A percentile compares a stretch with the other conserved stretches of the same genome.
phyloP scores from a whole-genome alignment of 2,888 invertebrate genomes.

The Drosophila buzzatii region DNA sequence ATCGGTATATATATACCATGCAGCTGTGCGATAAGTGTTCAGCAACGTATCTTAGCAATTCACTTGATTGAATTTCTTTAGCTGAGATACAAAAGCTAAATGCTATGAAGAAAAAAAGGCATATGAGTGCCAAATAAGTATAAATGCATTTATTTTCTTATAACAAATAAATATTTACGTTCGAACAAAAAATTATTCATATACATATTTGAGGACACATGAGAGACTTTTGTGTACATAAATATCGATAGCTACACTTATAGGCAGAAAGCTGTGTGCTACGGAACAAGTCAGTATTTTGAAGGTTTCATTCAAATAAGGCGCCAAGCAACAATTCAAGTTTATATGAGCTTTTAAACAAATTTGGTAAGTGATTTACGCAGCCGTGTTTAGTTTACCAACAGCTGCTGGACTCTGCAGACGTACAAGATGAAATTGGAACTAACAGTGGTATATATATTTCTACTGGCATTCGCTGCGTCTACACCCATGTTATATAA shows the following conservation, averaged over 20 bases:
- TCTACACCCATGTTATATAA: slow-evolving; percentile 86
- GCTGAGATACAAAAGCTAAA: not conserved
- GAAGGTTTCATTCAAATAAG: slow-evolving; percentile 5
- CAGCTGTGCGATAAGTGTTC: slow-evolving; percentile 15
- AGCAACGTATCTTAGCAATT: not conserved
- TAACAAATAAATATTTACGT: not conserved
- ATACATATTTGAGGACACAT: not conserved
- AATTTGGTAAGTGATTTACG: not conserved
- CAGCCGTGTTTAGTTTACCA: slow-evolving; percentile 39
- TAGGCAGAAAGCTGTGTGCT: slow-evolving; percentile 18
- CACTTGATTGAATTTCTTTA: not conserved
- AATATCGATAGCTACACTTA: slow-evolving; percentile 10
- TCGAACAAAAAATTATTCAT: not conserved
- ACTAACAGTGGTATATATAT: slow-evolving; percentile 39
- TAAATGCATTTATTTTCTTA: no score
- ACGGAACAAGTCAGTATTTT: slow-evolving; percentile 30
- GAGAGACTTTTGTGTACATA: not conserved
- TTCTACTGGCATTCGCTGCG: slow-evolving; percentile 54
- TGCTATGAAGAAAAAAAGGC: not conserved
- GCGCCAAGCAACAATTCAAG: not conserved
- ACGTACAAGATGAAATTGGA: slow-evolving; percentile 34
- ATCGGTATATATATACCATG: slow-evolving; percentile 5
- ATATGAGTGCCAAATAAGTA: not conserved
- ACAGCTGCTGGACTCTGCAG: slow-evolving; percentile 26
- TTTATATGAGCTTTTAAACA: not conserved